These are phyloP conservation scores for Symphodus melops DNA, from an alignment of 2,113 vertebrate species.

Conservation along the genomic window DNA sequence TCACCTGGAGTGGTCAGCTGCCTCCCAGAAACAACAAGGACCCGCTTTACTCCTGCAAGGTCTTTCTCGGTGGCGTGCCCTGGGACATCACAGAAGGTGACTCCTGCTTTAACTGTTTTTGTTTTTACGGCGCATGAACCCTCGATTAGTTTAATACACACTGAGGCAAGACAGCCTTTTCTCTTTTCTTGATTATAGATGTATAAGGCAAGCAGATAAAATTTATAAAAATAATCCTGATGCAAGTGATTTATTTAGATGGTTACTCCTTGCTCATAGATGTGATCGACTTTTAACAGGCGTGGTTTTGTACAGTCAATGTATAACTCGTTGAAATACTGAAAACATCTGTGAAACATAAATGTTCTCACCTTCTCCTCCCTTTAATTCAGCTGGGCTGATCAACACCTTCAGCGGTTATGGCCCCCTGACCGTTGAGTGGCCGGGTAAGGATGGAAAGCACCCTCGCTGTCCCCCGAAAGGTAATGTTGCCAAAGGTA, in stretches of 20 bases:
- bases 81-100: slow-evolving; percentile 99
- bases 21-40: slow-evolving; percentile 97
- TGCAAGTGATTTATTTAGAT: too few species aligned
- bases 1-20: slow-evolving; percentile 97
- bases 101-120: background rate
- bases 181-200: too few species aligned
- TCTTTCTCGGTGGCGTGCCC: slow-evolving; percentile 97
- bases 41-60: slow-evolving; percentile 96
- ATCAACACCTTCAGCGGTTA: slow-evolving; percentile 97
- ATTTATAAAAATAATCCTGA: too few species aligned
- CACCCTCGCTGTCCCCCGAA: slow-evolving; percentile 99
- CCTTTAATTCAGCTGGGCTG: slow-evolving; percentile 88
- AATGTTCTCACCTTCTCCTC: background rate
- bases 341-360: too few species aligned
- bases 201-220: too few species aligned
- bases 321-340: background rate
- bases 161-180: background rate
- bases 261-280: too few species aligned
- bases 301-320: too few species aligned
- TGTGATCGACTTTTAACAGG: too few species aligned
- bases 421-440: slow-evolving; percentile 96
- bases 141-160: background rate
- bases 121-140: background rate
- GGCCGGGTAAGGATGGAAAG: slow-evolving; percentile 99
- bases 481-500: slow-evolving; percentile 99